Base-by-base conservation (phyloP, 1,140 invertebrate genomes). In the Drosophila rhopaloa region DNA sequence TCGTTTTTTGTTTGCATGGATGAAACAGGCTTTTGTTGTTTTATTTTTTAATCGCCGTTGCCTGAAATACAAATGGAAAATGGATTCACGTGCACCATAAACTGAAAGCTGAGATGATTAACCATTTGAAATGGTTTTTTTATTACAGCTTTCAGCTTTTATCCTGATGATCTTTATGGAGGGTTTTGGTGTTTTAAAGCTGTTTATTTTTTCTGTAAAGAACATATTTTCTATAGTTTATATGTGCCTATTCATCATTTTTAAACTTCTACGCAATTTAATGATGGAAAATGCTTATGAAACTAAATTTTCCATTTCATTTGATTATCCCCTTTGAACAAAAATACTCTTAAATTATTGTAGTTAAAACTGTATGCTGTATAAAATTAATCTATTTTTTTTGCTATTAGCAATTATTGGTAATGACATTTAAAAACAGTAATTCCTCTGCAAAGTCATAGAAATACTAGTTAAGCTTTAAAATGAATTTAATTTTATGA, bases 71-170 rank as follows among this genome's bases (percentile, higher is more conserved):
- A 3, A 37, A 37, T 37, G 32, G 32, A 14, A 53, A 35, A 37
- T 37, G 50, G 50, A 19, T 19, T 37, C 50, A 53, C 50, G 50
- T 53, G 32, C 32, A 4, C n/a, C 32, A 53, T 53, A 53, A 35
- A 19, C 37, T 16, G 8, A 37, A 37, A 10, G 4, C 32, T 27
- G 14, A 19, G 48, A 35, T 35, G 48, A 51, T 51, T 51, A 51
- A 51, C 48, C 29, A 35, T 51, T 51, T 35, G 27, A 51, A 51
- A 51, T 19, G 29, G 14, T n/a, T 53, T 53, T 51, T 53, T 53
- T 37, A 50, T 50, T 50, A 32, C 48, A 16, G n/a, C 5, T 16
- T 19, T 51, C 32, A 35, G 9, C 1, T 0, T 6, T 35, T 51
- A 51, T 32, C 29, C 29, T 3, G 13, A 11, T 46, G 6, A 46